phyloP scores from a whole-genome alignment of 2,888 invertebrate genomes.

The Creontiades dilutus region DNA sequence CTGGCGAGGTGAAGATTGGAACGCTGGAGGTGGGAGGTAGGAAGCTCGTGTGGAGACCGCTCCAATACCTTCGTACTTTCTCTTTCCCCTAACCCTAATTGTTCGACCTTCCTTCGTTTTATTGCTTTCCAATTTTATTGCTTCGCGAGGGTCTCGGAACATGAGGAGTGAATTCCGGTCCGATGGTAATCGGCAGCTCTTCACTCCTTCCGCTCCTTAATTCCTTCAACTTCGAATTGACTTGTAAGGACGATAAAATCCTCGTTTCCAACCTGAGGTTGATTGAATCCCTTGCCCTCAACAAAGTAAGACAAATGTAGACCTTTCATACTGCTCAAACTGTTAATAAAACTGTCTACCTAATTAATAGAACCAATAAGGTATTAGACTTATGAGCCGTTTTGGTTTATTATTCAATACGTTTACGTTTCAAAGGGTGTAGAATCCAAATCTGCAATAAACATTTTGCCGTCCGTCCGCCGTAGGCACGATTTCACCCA shows the following conservation, averaged over 20 bases:
- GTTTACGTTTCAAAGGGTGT: too few relatives aligned
- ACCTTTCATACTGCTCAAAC: too few relatives aligned
- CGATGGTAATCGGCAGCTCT: neutral
- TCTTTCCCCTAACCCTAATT: constrained; percentile 21
- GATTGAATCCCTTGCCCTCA: too few relatives aligned
- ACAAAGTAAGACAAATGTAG: too few relatives aligned
- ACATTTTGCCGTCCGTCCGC: too few relatives aligned
- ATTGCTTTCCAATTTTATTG: constrained; percentile 53
- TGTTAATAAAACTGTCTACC: too few relatives aligned
- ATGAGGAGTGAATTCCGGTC: neutral
- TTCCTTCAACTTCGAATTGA: neutral
- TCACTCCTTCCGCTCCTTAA: neutral
- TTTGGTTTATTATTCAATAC: too few relatives aligned
- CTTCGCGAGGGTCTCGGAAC: neutral
- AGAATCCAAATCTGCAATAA: too few relatives aligned
- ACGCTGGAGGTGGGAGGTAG: neutral
- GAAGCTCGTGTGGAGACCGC: neutral
- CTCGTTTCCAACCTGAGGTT: neutral
- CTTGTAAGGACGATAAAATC: neutral
- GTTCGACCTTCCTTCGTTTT: constrained; percentile 26
- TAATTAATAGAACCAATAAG: too few relatives aligned
- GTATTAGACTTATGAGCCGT: too few relatives aligned
- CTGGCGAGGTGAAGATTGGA: constrained; percentile 40
- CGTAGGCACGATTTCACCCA: too few relatives aligned
- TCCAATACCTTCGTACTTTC: constrained; percentile 18